These are phyloP conservation scores for Silurus aristotelis DNA, from an alignment of 2,797 vertebrate genomes.

Conservation along the genomic window DNA sequence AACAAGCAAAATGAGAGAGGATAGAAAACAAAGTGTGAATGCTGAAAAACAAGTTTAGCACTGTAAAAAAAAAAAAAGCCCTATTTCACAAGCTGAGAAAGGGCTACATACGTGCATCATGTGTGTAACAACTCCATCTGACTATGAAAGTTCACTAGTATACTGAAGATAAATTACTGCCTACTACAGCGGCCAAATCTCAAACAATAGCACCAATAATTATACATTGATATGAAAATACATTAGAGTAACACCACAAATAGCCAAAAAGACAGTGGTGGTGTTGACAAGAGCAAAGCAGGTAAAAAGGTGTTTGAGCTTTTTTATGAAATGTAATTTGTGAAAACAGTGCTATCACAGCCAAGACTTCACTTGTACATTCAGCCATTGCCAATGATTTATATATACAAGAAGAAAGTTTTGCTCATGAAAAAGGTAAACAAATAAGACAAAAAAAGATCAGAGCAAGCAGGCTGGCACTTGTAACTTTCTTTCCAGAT, in stretches of 20 bases:
- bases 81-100: slow-evolving; percentile 37
- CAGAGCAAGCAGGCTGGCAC: slow-evolving; percentile 74
- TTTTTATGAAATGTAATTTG: slow-evolving; percentile 3
- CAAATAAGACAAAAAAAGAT: slow-evolving; percentile 55
- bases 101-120: slow-evolving; percentile 37
- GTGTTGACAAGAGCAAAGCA: slow-evolving; percentile 14
- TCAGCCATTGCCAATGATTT: not conserved
- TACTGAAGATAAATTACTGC: slow-evolving; percentile 18
- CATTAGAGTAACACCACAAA: slow-evolving; percentile 8
- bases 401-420: slow-evolving; percentile 57
- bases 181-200: slow-evolving; percentile 31
- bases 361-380: not conserved
- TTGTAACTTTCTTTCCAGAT: slow-evolving; percentile 57
- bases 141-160: slow-evolving; percentile 35
- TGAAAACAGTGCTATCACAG: slow-evolving; percentile 15
- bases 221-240: slow-evolving; percentile 19
- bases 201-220: slow-evolving; percentile 51
- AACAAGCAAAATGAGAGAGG: slow-evolving; percentile 37
- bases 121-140: slow-evolving; percentile 13
- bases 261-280: slow-evolving; percentile 17
- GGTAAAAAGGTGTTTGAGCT: not conserved
- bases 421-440: slow-evolving; percentile 60
- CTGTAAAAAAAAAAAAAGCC: not conserved
- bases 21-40: slow-evolving; percentile 31
- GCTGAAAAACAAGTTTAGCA: slow-evolving; percentile 2